phyloP scores from a whole-genome alignment of 2,797 vertebrate genomes.

The Phataginus tetradactyla region DNA sequence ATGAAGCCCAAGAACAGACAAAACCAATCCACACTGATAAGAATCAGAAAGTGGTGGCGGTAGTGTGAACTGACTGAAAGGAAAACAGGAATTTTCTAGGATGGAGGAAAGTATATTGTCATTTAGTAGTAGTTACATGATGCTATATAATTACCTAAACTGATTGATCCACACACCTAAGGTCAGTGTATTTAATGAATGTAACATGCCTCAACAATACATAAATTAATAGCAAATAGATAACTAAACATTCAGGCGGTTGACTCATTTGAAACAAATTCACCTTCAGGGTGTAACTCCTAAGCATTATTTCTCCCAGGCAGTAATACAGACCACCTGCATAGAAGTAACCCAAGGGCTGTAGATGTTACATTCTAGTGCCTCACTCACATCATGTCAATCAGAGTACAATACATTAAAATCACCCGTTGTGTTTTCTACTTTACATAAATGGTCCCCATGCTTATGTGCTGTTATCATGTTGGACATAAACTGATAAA shows the following conservation, averaged over 20 bases:
- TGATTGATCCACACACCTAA: not conserved
- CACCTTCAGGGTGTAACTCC: not conserved
- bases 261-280: not conserved
- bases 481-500: not conserved
- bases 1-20: not conserved
- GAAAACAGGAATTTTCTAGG: not conserved
- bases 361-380: not conserved
- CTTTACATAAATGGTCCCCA: not conserved
- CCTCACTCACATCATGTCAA: not conserved
- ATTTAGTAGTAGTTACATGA: not conserved
- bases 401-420: not conserved
- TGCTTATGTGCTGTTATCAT: not conserved
- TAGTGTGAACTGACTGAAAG: not conserved
- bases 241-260: not conserved
- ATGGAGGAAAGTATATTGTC: not conserved
- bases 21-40: not conserved
- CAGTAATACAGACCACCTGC: not conserved
- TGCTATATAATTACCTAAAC: not conserved
- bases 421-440: not conserved
- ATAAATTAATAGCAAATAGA: not conserved
- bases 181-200: not conserved
- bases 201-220: not conserved
- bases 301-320: not conserved
- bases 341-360: not conserved
- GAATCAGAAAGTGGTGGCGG: not conserved